A percentile compares a stretch with the other conserved stretches of the same genome.
phyloP scores from a whole-genome alignment of 2,113 vertebrate genomes.

The Antigone vipio region DNA sequence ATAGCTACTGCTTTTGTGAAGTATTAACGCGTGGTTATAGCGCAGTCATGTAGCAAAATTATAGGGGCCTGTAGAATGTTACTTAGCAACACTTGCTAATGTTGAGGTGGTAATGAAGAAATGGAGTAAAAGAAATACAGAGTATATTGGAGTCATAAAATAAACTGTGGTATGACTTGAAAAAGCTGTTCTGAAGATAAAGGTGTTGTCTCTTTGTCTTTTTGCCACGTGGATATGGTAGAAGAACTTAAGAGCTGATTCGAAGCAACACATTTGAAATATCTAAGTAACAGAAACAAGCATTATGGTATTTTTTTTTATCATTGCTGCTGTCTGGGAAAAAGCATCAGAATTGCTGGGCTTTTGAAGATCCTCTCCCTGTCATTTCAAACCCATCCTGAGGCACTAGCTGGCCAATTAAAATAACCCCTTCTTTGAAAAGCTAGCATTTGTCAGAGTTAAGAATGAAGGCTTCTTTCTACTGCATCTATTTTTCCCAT shows the following conservation, averaged over 20 bases:
- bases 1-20: constrained; percentile 21
- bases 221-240: not conserved
- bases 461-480: not conserved
- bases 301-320: not conserved
- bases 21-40: not conserved
- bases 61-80: not conserved
- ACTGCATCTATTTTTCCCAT: not conserved
- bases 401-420: not conserved
- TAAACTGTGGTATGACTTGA: not conserved
- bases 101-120: constrained; percentile 7
- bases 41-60: not conserved
- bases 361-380: not conserved
- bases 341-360: not conserved
- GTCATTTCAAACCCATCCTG: not conserved
- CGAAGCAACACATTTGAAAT: not conserved
- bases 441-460: not conserved
- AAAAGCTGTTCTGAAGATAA: not conserved
- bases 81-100: constrained; percentile 44
- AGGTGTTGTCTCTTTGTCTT: not conserved
- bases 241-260: not conserved
- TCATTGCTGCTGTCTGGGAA: not conserved
- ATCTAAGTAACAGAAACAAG: not conserved
- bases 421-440: constrained; percentile 25
- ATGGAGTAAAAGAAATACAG: not conserved
- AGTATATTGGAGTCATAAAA: not conserved